phyloP scores from a whole-genome alignment of 2,113 vertebrate genomes.

The Cyanocitta stelleri region DNA sequence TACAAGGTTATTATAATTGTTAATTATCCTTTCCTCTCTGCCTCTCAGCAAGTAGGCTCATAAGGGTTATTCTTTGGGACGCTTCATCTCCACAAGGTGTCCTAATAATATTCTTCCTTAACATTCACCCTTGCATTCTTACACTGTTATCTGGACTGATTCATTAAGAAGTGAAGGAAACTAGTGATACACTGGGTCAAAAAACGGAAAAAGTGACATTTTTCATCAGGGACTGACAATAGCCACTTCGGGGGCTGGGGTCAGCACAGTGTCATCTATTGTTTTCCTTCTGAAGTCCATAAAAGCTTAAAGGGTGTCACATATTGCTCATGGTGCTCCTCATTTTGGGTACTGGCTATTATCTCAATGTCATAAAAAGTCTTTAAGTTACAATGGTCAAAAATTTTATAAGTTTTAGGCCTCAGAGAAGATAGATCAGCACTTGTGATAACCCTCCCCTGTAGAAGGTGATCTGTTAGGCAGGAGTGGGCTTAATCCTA shows the following conservation, averaged over 20 bases:
- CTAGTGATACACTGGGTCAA: neutral
- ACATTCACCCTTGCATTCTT: neutral
- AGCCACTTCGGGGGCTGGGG: neutral
- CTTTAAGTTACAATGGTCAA: neutral
- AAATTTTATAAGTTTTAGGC: neutral
- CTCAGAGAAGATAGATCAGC: neutral
- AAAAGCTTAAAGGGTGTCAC: neutral
- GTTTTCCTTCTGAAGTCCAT: neutral
- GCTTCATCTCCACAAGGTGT: neutral
- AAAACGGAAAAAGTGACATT: neutral
- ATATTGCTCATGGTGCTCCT: neutral
- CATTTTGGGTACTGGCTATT: neutral
- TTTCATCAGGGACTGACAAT: neutral
- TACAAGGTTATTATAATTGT: neutral
- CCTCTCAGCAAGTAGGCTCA: neutral
- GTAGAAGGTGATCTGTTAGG: neutral
- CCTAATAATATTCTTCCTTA: neutral
- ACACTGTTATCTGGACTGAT: neutral
- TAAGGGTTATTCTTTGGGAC: neutral
- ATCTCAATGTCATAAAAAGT: neutral
- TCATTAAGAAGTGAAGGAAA: neutral
- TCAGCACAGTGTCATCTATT: neutral
- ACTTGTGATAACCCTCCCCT: neutral
- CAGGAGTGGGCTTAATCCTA: neutral
- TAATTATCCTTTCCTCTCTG: neutral